These are phyloP conservation scores for Choreutis nemorana DNA, from an alignment of 2,888 invertebrate genomes.

Conservation along the genomic window DNA sequence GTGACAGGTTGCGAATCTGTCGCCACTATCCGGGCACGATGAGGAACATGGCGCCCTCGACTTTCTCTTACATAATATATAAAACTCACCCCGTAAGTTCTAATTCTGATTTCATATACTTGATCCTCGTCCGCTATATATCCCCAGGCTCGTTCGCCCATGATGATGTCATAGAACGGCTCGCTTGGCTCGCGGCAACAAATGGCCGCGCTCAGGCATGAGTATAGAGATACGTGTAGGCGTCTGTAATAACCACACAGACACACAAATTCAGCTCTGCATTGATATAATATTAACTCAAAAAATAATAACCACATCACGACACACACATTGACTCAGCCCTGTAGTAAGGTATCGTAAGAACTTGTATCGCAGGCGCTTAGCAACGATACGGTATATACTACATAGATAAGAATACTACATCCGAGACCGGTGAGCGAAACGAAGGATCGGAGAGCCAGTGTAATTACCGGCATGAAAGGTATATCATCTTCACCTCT, in stretches of 20 bases:
- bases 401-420: too few relatives aligned
- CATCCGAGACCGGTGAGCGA: too few relatives aligned
- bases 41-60: too few relatives aligned
- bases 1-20: too few relatives aligned
- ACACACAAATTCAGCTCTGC: neutral
- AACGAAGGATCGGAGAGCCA: too few relatives aligned
- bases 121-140: constrained; percentile 16
- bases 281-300: neutral
- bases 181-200: constrained; percentile 19
- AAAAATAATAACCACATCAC: neutral
- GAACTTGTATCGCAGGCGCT: neutral
- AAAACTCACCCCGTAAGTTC: constrained; percentile 8
- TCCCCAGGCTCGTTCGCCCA: constrained; percentile 18
- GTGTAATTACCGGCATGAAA: too few relatives aligned
- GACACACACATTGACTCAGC: neutral
- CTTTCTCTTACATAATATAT: too few relatives aligned
- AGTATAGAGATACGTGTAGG: constrained; percentile 27
- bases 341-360: neutral
- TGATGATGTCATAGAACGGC: constrained; percentile 16
- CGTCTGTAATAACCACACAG: constrained; percentile 8
- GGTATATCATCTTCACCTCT: too few relatives aligned
- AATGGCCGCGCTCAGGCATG: constrained; percentile 25
- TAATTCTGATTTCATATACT: constrained; percentile 15
- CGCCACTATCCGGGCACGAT: too few relatives aligned
- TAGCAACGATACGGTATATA: neutral